Base-by-base conservation (phyloP, 2,113 vertebrate species). In the Crotalus viridis region DNA sequence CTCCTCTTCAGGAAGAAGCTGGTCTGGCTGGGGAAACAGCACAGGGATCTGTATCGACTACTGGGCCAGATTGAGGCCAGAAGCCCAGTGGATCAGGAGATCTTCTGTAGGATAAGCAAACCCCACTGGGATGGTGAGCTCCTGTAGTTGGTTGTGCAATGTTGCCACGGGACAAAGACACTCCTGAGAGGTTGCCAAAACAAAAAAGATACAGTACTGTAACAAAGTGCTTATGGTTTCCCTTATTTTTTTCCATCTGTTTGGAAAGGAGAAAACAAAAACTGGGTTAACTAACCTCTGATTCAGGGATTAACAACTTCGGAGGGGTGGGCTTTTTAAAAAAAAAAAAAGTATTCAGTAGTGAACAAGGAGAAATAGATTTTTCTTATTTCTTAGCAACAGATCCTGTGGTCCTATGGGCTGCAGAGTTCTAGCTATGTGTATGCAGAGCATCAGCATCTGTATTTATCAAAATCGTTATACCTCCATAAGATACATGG, bases 11-110 rank as follows among this genome's bases (percentile, higher is more conserved):
- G 94, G 99, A 99, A 89, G 99, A 99, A 93, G 97, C 98, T 0
- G 98, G 98, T 1, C 98, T 96, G 0, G 96, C 92, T 89, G 98
- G 93, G 95, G 99, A 99, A 92, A 98, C 98, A 0, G 97, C 98
- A 3, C 99, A 99, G 95, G 98, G 98, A 33, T 99, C 99, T 0
- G 99, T 99, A 93, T 99, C 99, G 94, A 99, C 99, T 1, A 99
- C 99, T 0, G 99, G 99, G 81, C 99, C 99, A 0, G 99, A 99
- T 89, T 99, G 98, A 99, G 87, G 88, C 0, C 3, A 0, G 0
- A 91, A 96, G 21, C 26, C 55, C 92, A 92, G 86, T 85, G 91
- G 91, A 89, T 96, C 94, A 95, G 95, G 95, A 94, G 95, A 96
- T 94, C 10, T 26, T 96, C 96, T 96, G 74, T 92, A 94, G 92